Evolutionary conservation across 2,797 vertebrate genomes (phyloP), one percentile per base, ranked within the genome.

Genomic region (Microctenopoma lineatum): DNA sequence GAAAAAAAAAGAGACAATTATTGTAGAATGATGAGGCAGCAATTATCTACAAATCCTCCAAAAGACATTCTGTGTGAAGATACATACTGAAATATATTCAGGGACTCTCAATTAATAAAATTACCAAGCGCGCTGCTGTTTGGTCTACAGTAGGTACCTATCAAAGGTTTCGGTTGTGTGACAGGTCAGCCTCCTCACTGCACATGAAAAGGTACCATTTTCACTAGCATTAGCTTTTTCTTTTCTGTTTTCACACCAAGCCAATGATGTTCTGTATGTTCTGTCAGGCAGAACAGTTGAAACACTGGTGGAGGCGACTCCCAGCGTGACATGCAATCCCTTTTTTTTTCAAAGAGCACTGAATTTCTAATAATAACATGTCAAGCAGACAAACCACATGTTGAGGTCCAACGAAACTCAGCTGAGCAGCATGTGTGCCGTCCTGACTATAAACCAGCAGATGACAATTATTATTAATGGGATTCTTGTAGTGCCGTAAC

Each of bases 401-500:
- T 12, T 12, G 70, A 42, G 65, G 73, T 59, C 51, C 48, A 59
- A 53, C n/a, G 21, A 36, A 60, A 50, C 26, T 14, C 46, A 27
- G 57, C 47, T 26, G 21, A 69, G 66, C 47, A 41, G 53, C 57
- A 10, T n/a, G 0, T 27, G 61, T 64, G 44, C 50, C 56, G 7
- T 66, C 59, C 53, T 14, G 1, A 26, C 74, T 50, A 60, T 3
- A 59, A 77, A 70, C 48, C 56, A 52, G 18, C 55, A 56, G 46
- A 72, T 65, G 75, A 73, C 63, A 52, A 27, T 39, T 45, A 66
- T 74, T 74, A 75, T 74, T 75, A 25, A 87, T 70, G 58, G 27
- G 11, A 66, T 29, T 74, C 69, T 79, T 26, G 67, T 32, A 45
- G 53, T 8, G 63, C 60, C 66, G 63, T 73, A 56, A 58, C 71